Percentiles rank a stretch among this genome's conserved stretches.
phyloP scores from a whole-genome alignment of 2,888 invertebrate species.

The Cyrtodaria siliqua region DNA sequence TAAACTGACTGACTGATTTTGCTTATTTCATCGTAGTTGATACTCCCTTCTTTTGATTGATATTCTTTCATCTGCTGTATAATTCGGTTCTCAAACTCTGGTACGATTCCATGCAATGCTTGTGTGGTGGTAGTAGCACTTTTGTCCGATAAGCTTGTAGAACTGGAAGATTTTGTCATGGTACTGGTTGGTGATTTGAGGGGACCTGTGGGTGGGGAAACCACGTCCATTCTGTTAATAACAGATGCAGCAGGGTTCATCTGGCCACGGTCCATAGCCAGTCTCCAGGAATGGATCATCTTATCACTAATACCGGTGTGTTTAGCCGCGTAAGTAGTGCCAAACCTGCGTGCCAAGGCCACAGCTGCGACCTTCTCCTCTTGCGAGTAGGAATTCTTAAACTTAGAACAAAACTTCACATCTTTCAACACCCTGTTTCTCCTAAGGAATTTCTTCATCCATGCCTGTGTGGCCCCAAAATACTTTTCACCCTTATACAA shows the following conservation, averaged over 20 bases:
- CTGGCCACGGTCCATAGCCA: conserved; percentile 45
- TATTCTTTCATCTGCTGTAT: conserved; percentile 40
- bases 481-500: conserved; percentile 54
- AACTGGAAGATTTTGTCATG: not conserved
- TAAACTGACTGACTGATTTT: conserved; percentile 53
- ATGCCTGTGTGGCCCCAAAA: conserved; percentile 59
- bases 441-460: conserved; percentile 61
- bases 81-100: conserved; percentile 50
- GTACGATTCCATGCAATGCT: conserved; percentile 57
- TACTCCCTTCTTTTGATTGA: conserved; percentile 57
- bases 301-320: conserved; percentile 53
- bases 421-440: conserved; percentile 49
- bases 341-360: conserved; percentile 52
- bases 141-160: not conserved
- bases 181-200: not conserved
- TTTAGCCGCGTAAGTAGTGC: conserved; percentile 49
- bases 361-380: conserved; percentile 52
- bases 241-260: conserved; percentile 24
- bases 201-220: not conserved
- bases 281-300: conserved; percentile 58
- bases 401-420: conserved; percentile 60
- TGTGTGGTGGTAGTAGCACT: not conserved
- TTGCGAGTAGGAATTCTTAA: conserved; percentile 51
- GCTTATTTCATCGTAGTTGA: conserved; percentile 59
- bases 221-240: not conserved